phyloP scores from a whole-genome alignment of 2,113 vertebrate species.

The Synchiropus splendidus region DNA sequence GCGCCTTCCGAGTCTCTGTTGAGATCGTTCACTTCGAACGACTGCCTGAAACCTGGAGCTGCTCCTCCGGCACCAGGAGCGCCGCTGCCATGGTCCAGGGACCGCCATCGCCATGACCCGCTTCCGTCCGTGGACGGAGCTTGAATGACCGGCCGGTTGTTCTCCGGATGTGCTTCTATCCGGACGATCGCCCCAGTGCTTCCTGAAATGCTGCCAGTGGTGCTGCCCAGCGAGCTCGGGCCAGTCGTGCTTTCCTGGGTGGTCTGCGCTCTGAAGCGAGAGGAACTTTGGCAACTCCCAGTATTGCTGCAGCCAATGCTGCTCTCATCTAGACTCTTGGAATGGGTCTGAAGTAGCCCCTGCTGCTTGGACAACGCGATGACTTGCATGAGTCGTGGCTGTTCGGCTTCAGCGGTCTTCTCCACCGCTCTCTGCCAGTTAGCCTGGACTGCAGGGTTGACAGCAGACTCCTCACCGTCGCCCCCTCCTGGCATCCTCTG shows the following conservation, averaged over 20 bases:
- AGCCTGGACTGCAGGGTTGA: conserved; percentile 59
- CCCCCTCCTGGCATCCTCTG: conserved; percentile 62
- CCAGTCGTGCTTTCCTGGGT: conserved; percentile 70
- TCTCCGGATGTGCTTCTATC: conserved; percentile 93
- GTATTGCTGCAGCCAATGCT: conserved; percentile 47
- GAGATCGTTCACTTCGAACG: conserved; percentile 88
- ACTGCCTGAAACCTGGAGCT: conserved; percentile 71
- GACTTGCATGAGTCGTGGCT: conserved; percentile 91
- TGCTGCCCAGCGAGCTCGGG: conserved; percentile 38
- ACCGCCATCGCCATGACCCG: conserved; percentile 94
- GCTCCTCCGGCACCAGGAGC: conserved; percentile 3
- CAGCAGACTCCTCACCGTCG: conserved; percentile 10
- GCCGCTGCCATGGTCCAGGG: conserved; percentile 72
- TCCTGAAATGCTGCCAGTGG: conserved; percentile 46
- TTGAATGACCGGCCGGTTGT: conserved; percentile 79
- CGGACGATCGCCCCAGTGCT: conserved; percentile 75
- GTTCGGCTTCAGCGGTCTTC: conserved; percentile 69
- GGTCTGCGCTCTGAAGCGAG: conserved; percentile 75
- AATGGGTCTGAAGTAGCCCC: conserved; percentile 84
- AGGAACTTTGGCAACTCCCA: conserved; percentile 75
- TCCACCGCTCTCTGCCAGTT: conserved; percentile 91
- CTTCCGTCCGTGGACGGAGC: conserved; percentile 82
- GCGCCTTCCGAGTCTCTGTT: conserved; percentile 88
- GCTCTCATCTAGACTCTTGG: conserved; percentile 72
- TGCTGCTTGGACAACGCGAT: conserved; percentile 98